These are phyloP conservation scores for Corythaixoides concolor DNA, from an alignment of 2,113 vertebrate species.

Conservation along the genomic window DNA sequence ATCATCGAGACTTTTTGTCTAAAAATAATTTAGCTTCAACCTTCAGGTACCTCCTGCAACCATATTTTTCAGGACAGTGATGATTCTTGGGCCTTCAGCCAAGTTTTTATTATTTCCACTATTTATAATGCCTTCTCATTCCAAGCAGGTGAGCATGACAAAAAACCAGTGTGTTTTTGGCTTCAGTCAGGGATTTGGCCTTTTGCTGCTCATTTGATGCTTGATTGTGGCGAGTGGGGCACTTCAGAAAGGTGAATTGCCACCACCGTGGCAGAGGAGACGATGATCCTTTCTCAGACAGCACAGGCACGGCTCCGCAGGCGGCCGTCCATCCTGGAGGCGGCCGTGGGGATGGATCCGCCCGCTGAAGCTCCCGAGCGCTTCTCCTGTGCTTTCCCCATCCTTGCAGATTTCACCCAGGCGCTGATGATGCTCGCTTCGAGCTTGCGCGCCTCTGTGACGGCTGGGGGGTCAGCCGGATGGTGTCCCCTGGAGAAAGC, in stretches of 20 bases:
- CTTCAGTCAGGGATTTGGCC: background rate
- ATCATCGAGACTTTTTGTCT: background rate
- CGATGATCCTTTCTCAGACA: rapidly evolving
- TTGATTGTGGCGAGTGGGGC: background rate
- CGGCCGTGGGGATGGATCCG: too few relatives aligned
- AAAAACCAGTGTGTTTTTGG: background rate
- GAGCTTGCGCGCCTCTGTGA: conserved; percentile 71
- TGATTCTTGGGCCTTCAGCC: background rate
- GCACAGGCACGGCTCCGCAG: background rate
- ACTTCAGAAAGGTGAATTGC: background rate
- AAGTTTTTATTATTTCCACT: background rate
- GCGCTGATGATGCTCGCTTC: conserved; percentile 78
- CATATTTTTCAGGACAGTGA: background rate
- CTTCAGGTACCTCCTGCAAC: background rate
- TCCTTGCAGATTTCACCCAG: conserved; percentile 76
- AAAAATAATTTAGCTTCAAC: background rate
- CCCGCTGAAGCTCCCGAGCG: rapidly evolving
- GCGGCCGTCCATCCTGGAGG: background rate
- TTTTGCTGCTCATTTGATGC: background rate
- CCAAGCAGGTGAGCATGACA: background rate
- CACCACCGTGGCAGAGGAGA: background rate
- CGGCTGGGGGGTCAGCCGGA: conserved; percentile 79
- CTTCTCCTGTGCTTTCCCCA: rapidly evolving
- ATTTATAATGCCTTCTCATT: background rate
- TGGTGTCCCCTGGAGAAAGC: conserved; percentile 74